A percentile compares a stretch with the other conserved stretches of the same genome.
phyloP scores from a whole-genome alignment of 2,113 vertebrate genomes.

The Saiga tatarica region DNA sequence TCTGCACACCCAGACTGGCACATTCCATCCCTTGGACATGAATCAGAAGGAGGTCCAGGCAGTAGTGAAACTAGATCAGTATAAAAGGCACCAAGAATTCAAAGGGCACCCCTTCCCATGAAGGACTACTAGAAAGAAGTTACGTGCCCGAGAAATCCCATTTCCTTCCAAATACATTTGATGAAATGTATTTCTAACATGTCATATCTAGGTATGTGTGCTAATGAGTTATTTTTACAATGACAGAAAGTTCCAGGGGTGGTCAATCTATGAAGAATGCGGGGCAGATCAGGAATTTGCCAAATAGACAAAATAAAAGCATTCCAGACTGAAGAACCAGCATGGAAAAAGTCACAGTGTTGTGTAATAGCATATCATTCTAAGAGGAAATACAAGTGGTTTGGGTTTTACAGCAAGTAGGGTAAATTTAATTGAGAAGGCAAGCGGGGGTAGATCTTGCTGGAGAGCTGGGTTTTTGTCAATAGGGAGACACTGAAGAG shows the following conservation, averaged over 20 bases:
- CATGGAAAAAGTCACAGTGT: background rate
- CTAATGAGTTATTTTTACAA: constrained; percentile 28
- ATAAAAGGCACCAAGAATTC: background rate
- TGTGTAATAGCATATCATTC: constrained; percentile 8
- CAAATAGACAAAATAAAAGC: constrained; percentile 36
- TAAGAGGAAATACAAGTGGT: background rate
- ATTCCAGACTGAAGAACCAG: background rate
- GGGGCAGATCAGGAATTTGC: background rate
- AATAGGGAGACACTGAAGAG: background rate
- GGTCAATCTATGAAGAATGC: constrained; percentile 29
- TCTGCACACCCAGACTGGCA: background rate
- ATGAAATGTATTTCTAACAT: background rate
- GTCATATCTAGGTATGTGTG: background rate
- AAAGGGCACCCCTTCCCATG: background rate
- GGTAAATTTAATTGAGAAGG: constrained; percentile 34
- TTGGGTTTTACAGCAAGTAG: background rate
- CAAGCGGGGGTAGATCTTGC: background rate
- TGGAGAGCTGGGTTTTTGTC: constrained; percentile 3
- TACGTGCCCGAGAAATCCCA: background rate
- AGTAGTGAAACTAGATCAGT: background rate
- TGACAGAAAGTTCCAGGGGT: background rate
- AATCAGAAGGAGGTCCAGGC: background rate
- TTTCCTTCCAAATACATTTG: background rate
- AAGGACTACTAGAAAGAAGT: background rate
- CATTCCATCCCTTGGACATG: background rate